phyloP scores from a whole-genome alignment of 1,140 invertebrate genomes.

The Zaprionus ghesquierei region DNA sequence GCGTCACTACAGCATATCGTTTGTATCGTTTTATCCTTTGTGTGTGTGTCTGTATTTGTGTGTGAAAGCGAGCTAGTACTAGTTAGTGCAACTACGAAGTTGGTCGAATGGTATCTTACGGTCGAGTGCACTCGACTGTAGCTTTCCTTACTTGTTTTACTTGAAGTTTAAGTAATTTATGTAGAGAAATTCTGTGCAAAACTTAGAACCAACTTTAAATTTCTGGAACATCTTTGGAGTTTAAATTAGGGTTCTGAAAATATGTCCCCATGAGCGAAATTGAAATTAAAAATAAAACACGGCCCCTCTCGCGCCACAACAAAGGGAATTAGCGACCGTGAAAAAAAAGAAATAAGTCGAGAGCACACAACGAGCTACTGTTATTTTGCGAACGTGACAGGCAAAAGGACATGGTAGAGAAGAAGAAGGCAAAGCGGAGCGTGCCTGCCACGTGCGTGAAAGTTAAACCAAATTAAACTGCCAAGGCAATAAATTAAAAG shows the following conservation, averaged over 20 bases:
- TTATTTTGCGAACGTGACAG: slow-evolving; percentile 58
- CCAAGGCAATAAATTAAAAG: slow-evolving; percentile 69
- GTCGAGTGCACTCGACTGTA: no score
- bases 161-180: no score
- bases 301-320: slow-evolving; percentile 11
- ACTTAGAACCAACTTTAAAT: slow-evolving; percentile 32
- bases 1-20: no score
- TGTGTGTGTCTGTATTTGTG: no score
- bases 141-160: no score
- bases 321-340: slow-evolving; percentile 45
- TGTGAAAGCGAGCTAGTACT: no score
- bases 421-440: slow-evolving; percentile 18
- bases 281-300: slow-evolving; percentile 45
- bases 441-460: slow-evolving; percentile 48
- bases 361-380: slow-evolving; percentile 51
- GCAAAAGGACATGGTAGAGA: slow-evolving; percentile 17
- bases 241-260: slow-evolving; percentile 13
- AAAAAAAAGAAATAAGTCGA: slow-evolving; percentile 52
- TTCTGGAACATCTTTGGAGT: slow-evolving; percentile 33
- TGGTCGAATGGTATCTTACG: no score
- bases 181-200: no score
- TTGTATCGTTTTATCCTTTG: no score
- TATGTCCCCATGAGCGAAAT: slow-evolving; percentile 16
- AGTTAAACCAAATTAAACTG: slow-evolving; percentile 65
- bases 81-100: no score